phyloP scores from a whole-genome alignment of 2,113 vertebrate species.

The Dinomys branickii region DNA sequence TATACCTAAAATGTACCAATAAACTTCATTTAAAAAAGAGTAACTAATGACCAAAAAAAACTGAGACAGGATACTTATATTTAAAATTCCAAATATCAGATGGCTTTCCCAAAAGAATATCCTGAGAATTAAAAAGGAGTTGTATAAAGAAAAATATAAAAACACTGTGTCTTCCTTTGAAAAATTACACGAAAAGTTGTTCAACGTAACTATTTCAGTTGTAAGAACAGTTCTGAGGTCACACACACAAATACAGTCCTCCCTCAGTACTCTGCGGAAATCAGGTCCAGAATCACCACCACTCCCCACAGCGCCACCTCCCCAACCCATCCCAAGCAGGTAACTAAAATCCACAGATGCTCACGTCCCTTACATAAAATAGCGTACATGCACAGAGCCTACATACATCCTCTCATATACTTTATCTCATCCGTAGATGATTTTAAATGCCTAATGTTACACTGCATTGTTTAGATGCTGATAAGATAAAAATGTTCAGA shows the following conservation, averaged over 20 bases:
- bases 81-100: constrained; percentile 13
- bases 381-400: background rate
- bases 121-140: background rate
- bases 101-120: background rate
- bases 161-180: background rate
- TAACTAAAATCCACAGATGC: background rate
- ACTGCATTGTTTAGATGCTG: background rate
- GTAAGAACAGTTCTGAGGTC: background rate
- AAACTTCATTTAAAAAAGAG: background rate
- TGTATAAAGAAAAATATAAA: background rate
- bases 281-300: background rate
- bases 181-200: background rate
- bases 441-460: background rate
- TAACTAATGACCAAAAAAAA: background rate
- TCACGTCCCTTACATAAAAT: background rate
- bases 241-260: background rate
- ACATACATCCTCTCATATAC: background rate
- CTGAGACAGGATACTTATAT: background rate
- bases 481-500: background rate
- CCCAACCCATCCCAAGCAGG: background rate
- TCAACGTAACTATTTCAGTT: background rate
- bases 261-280: background rate
- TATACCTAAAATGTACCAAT: too few relatives aligned
- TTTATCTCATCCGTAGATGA: background rate
- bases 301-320: background rate